Base-by-base conservation (phyloP, 2,888 invertebrate genomes). In the Scrobipalpa costella region DNA sequence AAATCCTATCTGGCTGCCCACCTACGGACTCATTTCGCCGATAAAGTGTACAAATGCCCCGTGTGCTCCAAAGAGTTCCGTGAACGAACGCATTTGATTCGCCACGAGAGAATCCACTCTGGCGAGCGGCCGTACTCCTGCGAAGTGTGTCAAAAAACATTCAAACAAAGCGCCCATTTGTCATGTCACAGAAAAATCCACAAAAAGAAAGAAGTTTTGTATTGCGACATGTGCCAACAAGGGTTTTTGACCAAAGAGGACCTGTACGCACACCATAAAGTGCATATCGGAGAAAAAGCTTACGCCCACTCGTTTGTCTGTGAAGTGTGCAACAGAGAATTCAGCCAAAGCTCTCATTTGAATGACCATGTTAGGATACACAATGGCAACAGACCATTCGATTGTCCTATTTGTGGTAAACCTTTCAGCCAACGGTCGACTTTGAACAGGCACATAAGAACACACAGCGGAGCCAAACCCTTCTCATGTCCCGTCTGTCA, bases 391-490 rank as follows among this genome's bases (percentile, higher is more conserved):
- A 64, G 67, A 17, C 72, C 73, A 13, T 71, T 66, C 19, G 57
- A 11, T 59, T n/a, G 50, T 69, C 69, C 52, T 6, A 9, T 55
- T 5, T 64, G 64, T 33, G 64, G 69, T 3, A 71, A 67, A 15
- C 33, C 62, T 3, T 75, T 63, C 73, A 8, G 70, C 69, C 13
- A 72, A 69, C 0, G 74, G 69, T 8, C 70, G 69, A 0, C 63
- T 11, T 27, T 77, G 36, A 76, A 74, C 9, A 44, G 76, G 15
- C 78, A 77, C 55, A 72, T 72, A 5, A 64, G 61, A 2, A 61
- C 64, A 7, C 71, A 71, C 62, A 62, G 63, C 0, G 64, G 60
- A 0, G 50, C 58, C 2, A 69, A 67, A 21, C 58, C 64, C 0
- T 61, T 62, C 2, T 34, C 58, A 0, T 71, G 71, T n/a, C 57